phyloP scores from a whole-genome alignment of 2,888 invertebrate species.

The Ellobium chinense region DNA sequence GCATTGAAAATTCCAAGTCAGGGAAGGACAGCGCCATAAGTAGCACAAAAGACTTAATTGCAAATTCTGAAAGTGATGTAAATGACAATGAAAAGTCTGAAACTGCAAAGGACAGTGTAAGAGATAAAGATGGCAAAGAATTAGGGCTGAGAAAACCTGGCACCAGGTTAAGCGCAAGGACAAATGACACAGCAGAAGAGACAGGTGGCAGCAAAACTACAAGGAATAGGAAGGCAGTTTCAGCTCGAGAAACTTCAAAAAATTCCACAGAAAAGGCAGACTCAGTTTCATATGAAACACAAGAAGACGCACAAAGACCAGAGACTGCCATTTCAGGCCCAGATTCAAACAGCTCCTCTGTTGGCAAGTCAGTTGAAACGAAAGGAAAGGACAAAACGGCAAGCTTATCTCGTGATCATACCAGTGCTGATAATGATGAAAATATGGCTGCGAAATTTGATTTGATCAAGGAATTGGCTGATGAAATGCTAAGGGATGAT shows the following conservation, averaged over 20 bases:
- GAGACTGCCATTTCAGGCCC: too few relatives aligned
- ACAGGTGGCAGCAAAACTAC: not conserved
- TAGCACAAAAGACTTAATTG: not conserved
- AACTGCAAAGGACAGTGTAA: not conserved
- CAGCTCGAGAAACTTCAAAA: not conserved
- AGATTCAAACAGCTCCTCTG: too few relatives aligned
- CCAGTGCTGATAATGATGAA: conserved; percentile 32
- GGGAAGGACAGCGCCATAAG: conserved; percentile 9
- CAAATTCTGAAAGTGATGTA: not conserved
- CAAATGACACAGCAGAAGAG: not conserved
- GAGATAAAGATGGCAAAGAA: too few relatives aligned
- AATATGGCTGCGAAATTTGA: conserved; percentile 53
- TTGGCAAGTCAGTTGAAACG: not conserved
- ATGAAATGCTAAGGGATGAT: conserved; percentile 47
- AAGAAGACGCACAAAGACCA: not conserved
- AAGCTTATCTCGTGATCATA: conserved; percentile 2
- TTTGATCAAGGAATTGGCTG: conserved; percentile 52
- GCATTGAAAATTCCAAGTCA: too few relatives aligned
- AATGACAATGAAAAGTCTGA: not conserved
- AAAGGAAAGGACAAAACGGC: conserved; percentile 3
- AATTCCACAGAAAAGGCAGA: not conserved
- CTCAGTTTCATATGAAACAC: not conserved
- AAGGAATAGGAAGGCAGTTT: not conserved
- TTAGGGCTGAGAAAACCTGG: not conserved
- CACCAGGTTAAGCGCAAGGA: not conserved